A percentile compares a stretch with the other conserved stretches of the same genome.
These are phyloP conservation scores for Megamerina dolium DNA, from an alignment of 2,888 invertebrate species.

Conservation along the genomic window DNA sequence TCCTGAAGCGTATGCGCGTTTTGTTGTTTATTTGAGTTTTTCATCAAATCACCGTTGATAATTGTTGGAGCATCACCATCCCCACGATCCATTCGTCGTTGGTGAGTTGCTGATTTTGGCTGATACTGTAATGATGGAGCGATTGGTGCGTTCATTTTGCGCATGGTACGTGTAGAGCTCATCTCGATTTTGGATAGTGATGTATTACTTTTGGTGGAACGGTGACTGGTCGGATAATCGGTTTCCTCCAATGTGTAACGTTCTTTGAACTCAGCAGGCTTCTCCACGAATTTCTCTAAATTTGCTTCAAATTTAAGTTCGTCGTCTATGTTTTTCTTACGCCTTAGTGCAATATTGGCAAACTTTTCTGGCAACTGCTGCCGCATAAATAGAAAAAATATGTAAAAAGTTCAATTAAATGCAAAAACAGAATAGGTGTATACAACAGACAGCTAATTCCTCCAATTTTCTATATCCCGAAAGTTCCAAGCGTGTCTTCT, in stretches of 20 bases:
- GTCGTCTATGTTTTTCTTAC: conserved; percentile 10
- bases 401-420: no score
- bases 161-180: conserved; percentile 5
- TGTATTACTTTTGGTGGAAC: conserved; percentile 3
- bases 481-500: conserved; percentile 44
- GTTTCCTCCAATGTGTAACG: no score
- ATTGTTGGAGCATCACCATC: conserved; percentile 21
- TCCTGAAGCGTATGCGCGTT: conserved; percentile 2
- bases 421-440: no score
- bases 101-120: not conserved
- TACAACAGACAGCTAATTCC: conserved; percentile 31
- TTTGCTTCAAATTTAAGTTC: conserved; percentile 10
- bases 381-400: no score
- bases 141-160: not conserved
- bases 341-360: conserved; percentile 18
- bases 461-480: conserved; percentile 43
- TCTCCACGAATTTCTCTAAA: conserved; percentile 11
- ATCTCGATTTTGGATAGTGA: conserved; percentile 1
- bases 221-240: conserved; percentile 1
- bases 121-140: not conserved
- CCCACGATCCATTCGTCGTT: conserved; percentile 23
- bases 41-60: conserved; percentile 6
- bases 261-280: conserved; percentile 11
- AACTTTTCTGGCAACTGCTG: conserved; percentile 26
- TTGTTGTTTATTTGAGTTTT: not conserved